Evolutionary conservation across 2,888 invertebrate species (phyloP).

Genomic region (Lottia gigantea): DNA sequence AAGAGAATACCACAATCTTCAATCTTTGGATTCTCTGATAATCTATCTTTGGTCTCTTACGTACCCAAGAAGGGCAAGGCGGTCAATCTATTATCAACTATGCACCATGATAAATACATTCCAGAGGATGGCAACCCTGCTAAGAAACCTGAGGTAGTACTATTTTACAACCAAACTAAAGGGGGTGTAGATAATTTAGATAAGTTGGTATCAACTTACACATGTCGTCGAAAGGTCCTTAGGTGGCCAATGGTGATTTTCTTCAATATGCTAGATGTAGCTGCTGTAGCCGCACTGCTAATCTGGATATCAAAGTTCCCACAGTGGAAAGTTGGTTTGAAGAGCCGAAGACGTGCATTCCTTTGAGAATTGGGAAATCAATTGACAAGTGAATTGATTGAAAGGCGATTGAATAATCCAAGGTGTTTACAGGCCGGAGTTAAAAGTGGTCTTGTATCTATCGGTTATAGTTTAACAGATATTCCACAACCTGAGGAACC

Average conservation of each 20-base stretch:
- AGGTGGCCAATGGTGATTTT: not conserved
- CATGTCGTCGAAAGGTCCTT: not conserved
- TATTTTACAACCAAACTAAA: not conserved
- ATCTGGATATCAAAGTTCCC: not conserved
- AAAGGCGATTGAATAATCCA: not conserved
- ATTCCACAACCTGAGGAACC: not conserved
- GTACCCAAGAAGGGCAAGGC: conserved; percentile 8
- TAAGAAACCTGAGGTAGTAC: not conserved
- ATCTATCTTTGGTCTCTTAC: not conserved
- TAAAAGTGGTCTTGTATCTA: not conserved
- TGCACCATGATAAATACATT: not conserved
- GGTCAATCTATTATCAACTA: not conserved
- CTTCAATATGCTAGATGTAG: not conserved
- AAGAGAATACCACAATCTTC: not conserved
- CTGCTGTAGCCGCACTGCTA: not conserved
- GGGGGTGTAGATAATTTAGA: not conserved
- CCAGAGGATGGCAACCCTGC: not conserved
- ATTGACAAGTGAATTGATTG: not conserved
- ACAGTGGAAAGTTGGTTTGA: not conserved
- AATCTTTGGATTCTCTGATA: not conserved
- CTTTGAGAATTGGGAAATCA: not conserved
- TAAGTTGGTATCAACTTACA: not conserved
- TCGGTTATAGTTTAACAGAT: not conserved
- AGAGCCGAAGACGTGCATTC: not conserved
- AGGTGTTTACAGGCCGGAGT: not conserved